Conservation (phyloP, 2,113 vertebrate genomes). For the Cephalopholis sonnerati region DNA sequence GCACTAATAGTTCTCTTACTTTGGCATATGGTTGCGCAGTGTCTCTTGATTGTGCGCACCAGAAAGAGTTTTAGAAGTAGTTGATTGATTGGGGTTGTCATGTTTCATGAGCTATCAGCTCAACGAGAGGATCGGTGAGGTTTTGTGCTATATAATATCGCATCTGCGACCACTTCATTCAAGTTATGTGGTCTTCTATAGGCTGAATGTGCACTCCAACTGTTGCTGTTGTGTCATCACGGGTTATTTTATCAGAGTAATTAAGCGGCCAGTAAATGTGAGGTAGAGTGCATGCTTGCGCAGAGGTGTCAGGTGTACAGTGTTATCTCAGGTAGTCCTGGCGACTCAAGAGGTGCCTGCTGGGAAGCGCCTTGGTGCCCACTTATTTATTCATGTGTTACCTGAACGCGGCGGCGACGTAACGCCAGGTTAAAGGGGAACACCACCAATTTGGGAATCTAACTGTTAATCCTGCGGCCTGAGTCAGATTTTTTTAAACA, state of each 20-base stretch:
- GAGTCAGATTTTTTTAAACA: neutral
- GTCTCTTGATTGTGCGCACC: neutral
- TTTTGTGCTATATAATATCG: too few relatives aligned
- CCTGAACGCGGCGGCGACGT: slow-evolving; percentile 70
- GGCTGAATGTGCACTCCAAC: slow-evolving; percentile 1
- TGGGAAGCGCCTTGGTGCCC: slow-evolving; percentile 66
- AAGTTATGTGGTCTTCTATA: neutral
- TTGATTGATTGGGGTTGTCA: neutral
- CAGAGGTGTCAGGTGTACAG: slow-evolving; percentile 73
- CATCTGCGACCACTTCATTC: neutral
- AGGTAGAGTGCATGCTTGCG: slow-evolving; percentile 27
- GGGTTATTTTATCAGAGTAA: neutral
- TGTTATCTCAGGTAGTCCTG: slow-evolving; percentile 75
- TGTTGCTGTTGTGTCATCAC: slow-evolving; percentile 24
- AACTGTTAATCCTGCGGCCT: neutral
- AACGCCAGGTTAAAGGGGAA: slow-evolving; percentile 43
- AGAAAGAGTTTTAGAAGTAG: slow-evolving; percentile 37
- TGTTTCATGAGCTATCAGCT: neutral
- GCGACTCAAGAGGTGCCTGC: slow-evolving; percentile 59
- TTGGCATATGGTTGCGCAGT: neutral
- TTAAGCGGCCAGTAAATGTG: slow-evolving; percentile 11
- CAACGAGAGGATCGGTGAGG: neutral
- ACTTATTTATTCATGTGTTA: slow-evolving; percentile 85
- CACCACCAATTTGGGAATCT: slow-evolving; percentile 6
- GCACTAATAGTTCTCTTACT: neutral